Conservation (phyloP, 2,113 vertebrate genomes). For the Saccopteryx leptura region DNA sequence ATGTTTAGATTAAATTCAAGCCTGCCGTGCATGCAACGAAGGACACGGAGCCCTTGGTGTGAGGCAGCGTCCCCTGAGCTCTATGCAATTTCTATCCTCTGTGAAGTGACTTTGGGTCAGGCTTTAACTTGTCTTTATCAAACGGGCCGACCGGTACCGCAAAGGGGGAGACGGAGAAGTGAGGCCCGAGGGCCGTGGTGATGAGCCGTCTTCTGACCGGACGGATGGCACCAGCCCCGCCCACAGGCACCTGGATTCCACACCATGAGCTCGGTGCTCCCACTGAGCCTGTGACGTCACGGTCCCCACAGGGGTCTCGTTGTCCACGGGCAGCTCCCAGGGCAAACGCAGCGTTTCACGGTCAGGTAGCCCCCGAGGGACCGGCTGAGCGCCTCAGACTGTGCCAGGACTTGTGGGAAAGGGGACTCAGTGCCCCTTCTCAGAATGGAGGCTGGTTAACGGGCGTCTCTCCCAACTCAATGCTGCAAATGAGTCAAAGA, state of each 20-base stretch:
- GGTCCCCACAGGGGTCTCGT: rapidly evolving
- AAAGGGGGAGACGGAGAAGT: neutral
- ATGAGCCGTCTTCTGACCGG: too few species aligned
- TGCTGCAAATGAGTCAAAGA: neutral
- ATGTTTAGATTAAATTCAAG: neutral
- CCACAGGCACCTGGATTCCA: rapidly evolving
- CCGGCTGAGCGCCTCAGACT: neutral
- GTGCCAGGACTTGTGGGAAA: neutral
- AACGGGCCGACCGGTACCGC: too few species aligned
- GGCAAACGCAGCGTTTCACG: neutral
- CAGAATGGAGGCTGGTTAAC: neutral
- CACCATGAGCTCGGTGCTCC: rapidly evolving
- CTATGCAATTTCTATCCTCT: too few species aligned
- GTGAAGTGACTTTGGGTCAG: neutral
- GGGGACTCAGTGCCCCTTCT: neutral
- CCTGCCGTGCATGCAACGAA: too few species aligned
- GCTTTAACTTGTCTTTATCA: too few species aligned
- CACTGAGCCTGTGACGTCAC: rapidly evolving
- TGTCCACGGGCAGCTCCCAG: rapidly evolving
- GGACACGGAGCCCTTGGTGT: neutral
- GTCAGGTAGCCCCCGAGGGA: rapidly evolving
- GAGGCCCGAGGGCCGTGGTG: rapidly evolving
- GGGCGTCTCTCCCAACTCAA: neutral
- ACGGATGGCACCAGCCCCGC: neutral
- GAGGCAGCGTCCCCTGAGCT: neutral